Evolutionary conservation across 2,797 vertebrate genomes (phyloP).

Genomic region (Mus minutoides): DNA sequence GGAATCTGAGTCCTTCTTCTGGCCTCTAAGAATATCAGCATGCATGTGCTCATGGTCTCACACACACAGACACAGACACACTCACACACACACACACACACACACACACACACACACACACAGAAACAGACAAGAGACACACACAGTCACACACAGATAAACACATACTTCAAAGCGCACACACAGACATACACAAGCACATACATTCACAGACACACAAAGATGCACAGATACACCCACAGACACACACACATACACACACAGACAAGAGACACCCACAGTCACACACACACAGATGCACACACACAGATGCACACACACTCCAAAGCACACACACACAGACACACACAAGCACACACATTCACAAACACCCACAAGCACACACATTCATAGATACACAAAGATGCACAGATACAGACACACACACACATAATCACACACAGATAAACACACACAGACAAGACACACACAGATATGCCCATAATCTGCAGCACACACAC

Average conservation of each 20-base stretch:
- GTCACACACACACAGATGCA: neutral
- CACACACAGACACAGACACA: neutral
- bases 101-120: neutral
- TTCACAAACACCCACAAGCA: no score
- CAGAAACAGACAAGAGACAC: neutral
- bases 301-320: no score
- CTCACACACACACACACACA: neutral
- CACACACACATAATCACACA: neutral
- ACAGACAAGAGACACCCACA: no score
- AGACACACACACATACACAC: no score
- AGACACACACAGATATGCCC: neutral
- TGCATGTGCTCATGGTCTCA: neutral
- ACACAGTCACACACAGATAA: neutral
- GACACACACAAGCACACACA: neutral
- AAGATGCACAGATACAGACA: no score
- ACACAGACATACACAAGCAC: no score
- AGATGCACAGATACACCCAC: neutral
- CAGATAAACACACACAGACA: neutral
- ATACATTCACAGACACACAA: no score
- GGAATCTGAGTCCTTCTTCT: neutral
- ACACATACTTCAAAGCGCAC: no score
- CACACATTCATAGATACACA: no score
- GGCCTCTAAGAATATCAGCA: neutral
- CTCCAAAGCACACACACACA: no score
- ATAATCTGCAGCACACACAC: neutral